Conservation (phyloP, 53 echinoderm and acorn worm genomes). For the Patiria pectinifera region DNA sequence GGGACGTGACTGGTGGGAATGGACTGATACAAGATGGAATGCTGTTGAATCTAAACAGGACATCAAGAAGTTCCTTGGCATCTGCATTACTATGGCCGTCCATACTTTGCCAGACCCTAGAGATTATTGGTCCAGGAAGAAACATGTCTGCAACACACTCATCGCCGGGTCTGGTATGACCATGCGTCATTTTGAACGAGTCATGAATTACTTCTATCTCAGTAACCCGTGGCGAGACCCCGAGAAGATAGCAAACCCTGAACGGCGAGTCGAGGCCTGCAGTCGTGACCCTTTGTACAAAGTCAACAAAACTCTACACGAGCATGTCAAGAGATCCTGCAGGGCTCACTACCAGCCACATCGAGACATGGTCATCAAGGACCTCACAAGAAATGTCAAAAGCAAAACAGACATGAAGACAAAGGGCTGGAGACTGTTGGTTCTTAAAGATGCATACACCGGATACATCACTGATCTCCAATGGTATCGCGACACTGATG, state of each 20-base stretch:
- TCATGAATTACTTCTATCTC: conserved; percentile 65
- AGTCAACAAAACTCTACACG: conserved; percentile 27
- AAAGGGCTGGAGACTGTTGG: conserved; percentile 50
- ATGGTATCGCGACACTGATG: conserved; percentile 25
- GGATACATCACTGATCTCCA: conserved; percentile 57
- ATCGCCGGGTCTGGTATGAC: conserved; percentile 36
- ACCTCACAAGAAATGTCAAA: not conserved
- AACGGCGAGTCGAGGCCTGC: conserved; percentile 63
- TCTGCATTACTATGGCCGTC: conserved; percentile 61
- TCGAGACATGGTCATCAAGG: conserved; percentile 38
- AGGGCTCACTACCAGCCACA: conserved; percentile 42
- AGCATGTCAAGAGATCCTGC: conserved; percentile 30
- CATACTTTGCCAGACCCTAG: conserved; percentile 44
- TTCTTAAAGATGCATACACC: conserved; percentile 47
- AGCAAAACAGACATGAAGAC: not conserved
- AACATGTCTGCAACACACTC: conserved; percentile 13
- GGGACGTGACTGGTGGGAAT: conserved; percentile 64
- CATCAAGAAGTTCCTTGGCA: conserved; percentile 47
- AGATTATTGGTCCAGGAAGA: conserved; percentile 60
- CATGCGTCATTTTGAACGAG: conserved; percentile 40
- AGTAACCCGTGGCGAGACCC: conserved; percentile 74
- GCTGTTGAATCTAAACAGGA: conserved; percentile 55
- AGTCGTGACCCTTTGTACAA: conserved; percentile 65
- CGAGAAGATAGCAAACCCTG: conserved; percentile 60
- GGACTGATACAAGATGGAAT: conserved; percentile 48